A percentile compares a stretch with the other conserved stretches of the same genome.
Conservation (phyloP, 2,797 vertebrate species). For the Selene dorsalis region DNA sequence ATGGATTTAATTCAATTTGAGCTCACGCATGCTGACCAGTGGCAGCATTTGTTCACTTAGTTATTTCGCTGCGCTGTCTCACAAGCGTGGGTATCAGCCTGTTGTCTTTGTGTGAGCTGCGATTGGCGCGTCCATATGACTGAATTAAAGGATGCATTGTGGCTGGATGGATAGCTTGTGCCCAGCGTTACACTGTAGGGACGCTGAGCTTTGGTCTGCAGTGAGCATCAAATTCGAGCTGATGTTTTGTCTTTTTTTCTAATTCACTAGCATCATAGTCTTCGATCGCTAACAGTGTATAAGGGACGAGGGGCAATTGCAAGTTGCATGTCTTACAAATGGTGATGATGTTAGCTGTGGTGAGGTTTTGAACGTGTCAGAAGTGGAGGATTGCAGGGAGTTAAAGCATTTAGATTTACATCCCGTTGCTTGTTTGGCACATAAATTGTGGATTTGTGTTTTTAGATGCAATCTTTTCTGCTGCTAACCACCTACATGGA, state of each 20-base stretch:
- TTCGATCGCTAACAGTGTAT: constrained; percentile 52
- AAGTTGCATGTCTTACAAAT: constrained; percentile 86
- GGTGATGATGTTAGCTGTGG: constrained; percentile 67
- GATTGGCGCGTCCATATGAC: constrained; percentile 78
- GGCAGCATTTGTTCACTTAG: constrained; percentile 65
- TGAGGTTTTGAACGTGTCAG: constrained; percentile 68
- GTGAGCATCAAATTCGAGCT: constrained; percentile 33
- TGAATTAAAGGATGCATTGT: constrained; percentile 77
- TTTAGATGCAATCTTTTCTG: constrained; percentile 83
- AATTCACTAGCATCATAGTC: constrained; percentile 7
- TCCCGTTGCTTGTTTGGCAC: constrained; percentile 63
- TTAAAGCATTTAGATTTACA: constrained; percentile 69
- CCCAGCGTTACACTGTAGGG: constrained; percentile 65
- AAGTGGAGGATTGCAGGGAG: constrained; percentile 73
- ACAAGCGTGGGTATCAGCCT: constrained; percentile 78
- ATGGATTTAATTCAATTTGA: constrained; percentile 45
- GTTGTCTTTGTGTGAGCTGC: constrained; percentile 81
- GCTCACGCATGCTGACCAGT: constrained; percentile 70
- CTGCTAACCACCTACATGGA: constrained; percentile 80
- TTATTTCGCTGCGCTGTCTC: constrained; percentile 72
- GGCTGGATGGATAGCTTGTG: constrained; percentile 75
- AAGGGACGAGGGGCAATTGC: constrained; percentile 76
- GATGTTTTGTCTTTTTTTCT: constrained; percentile 8
- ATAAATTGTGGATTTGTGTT: constrained; percentile 73
- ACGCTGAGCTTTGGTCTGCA: constrained; percentile 69